Percentiles rank a stretch among this genome's conserved stretches.
Conservation (phyloP, 1,140 invertebrate genomes). For the Callitettix versicolor region DNA sequence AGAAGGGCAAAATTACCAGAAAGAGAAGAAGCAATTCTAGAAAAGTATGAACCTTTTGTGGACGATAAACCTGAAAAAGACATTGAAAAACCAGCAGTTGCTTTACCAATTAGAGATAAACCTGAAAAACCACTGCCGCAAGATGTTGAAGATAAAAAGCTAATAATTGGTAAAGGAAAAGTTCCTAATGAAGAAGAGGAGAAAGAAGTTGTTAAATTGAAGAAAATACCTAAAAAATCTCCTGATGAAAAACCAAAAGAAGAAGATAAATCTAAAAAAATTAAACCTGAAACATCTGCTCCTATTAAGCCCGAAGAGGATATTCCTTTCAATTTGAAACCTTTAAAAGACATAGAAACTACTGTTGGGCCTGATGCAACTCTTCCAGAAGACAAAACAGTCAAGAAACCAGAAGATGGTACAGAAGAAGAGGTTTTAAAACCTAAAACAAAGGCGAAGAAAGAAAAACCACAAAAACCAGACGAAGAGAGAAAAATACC, state of each 20-base stretch:
- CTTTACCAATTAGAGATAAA: constrained; percentile 28
- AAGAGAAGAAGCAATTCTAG: constrained; percentile 12
- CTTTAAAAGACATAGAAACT: constrained; percentile 24
- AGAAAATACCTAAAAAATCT: constrained; percentile 21
- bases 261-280: constrained; percentile 25
- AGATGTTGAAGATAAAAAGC: constrained; percentile 7
- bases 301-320: constrained; percentile 25
- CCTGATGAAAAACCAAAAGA: constrained; percentile 18
- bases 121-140: constrained; percentile 5
- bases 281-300: constrained; percentile 26
- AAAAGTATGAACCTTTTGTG: constrained; percentile 3
- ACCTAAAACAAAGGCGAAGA: constrained; percentile 28
- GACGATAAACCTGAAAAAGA: constrained; percentile 19
- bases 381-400: constrained; percentile 22
- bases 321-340: constrained; percentile 21
- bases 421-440: constrained; percentile 19
- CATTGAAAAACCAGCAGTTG: constrained; percentile 14
- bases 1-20: constrained; percentile 35
- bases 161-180: constrained; percentile 27
- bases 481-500: constrained; percentile 35
- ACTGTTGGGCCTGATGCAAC: constrained; percentile 20
- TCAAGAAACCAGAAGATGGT: constrained; percentile 14
- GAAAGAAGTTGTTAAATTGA: constrained; percentile 20
- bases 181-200: constrained; percentile 23
- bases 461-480: constrained; percentile 18